Base-by-base conservation (phyloP, 2,797 vertebrate species). In the Micropoecilia bifurca region DNA sequence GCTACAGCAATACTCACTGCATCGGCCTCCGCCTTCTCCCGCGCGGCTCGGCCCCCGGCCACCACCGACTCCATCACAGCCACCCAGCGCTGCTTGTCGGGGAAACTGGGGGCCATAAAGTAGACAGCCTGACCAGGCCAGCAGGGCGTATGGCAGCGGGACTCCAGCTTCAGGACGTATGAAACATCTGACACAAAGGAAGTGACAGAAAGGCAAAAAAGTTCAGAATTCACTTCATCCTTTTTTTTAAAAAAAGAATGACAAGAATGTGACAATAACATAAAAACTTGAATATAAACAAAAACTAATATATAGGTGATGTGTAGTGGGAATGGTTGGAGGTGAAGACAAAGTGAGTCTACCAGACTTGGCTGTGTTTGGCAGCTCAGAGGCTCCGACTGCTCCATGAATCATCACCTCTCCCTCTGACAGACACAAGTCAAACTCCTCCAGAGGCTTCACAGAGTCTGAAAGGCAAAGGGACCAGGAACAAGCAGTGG, bases 81-180 rank as follows among this genome's bases (percentile, higher is more conserved):
- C 94, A 99, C 98, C 99, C 99, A 99, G 90, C 98, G 98, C 95
- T 99, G 99, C 85, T 99, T 99, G 94, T 99, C 99, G 0, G 98
- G 97, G 92, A 99, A 99, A 91, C 97, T 97, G 91, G 98, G 97
- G 78, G 97, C 97, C 93, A 99, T 96, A 93, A 99, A 96, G 95
- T 98, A 99, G 85, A 99, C 93, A 16, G 96, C 95, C 94, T 98
- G 97, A 78, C 97, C 97, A 3, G 98, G 97, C 99, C 99, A 99
- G 94, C 98, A 99, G 78, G 98, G 97, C 75, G 97, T 94, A 79
- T 98, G 97, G 13, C 97, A 97, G 80, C 97, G 96, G 47, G 97
- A 97, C 92, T 99, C 99, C 94, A 99, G 94, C 96, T 99, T 99
- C 95, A 99, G 94, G 80, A 99, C 96, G 72, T 98, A 99, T 48